These are phyloP conservation scores for Drosophila fulvimacula DNA, from an alignment of 2,888 invertebrate genomes.

Conservation along the genomic window DNA sequence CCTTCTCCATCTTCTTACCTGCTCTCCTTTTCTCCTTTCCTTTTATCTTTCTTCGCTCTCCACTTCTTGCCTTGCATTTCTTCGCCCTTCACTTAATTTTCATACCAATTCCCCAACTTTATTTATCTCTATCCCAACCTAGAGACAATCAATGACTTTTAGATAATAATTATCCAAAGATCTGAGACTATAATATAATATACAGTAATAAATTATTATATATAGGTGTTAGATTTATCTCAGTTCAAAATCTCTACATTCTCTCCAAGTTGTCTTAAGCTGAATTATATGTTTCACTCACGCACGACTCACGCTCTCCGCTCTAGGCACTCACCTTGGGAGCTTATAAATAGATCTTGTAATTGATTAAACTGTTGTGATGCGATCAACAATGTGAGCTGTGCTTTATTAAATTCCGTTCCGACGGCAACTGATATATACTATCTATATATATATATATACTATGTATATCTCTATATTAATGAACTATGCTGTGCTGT, in stretches of 20 bases:
- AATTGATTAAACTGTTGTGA: conserved; percentile 49
- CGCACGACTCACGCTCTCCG: conserved; percentile 5
- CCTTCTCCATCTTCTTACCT: neutral
- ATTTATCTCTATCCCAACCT: no score
- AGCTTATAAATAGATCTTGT: conserved; percentile 48
- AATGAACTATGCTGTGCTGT: conserved; percentile 20
- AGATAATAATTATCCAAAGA: no score
- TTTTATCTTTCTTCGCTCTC: neutral
- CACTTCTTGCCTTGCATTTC: neutral
- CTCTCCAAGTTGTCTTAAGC: neutral
- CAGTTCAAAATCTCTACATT: no score
- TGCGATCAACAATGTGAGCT: conserved; percentile 31
- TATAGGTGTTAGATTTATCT: no score
- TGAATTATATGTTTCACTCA: neutral
- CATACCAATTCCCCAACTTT: neutral
- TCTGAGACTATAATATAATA: no score
- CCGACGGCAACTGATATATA: conserved; percentile 13
- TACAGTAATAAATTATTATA: no score
- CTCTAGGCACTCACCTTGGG: conserved; percentile 48
- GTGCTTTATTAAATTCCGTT: conserved; percentile 33
- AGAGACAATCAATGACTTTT: no score
- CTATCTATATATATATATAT: conserved; percentile 14
- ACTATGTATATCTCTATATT: neutral
- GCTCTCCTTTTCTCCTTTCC: neutral
- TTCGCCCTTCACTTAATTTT: neutral